Conservation (phyloP, 2,113 vertebrate species). For the Rhabdomys dilectus region DNA sequence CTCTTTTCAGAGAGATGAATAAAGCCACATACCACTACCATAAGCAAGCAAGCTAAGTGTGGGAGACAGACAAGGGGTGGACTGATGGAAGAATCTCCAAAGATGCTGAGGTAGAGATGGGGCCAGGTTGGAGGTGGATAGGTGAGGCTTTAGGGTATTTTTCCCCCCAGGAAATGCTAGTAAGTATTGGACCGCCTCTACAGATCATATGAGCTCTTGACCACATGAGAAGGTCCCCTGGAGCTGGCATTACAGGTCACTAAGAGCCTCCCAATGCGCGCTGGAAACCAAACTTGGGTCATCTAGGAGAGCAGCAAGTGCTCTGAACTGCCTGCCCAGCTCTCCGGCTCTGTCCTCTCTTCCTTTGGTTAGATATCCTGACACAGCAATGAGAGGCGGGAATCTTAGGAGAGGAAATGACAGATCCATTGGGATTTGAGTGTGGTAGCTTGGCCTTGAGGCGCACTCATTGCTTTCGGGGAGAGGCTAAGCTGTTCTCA, state of each 20-base stretch:
- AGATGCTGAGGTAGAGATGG: not conserved
- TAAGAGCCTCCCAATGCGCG: not conserved
- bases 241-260: not conserved
- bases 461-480: not conserved
- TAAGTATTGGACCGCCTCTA: not conserved
- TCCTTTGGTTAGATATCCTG: not conserved
- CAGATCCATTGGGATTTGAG: not conserved
- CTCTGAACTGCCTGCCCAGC: not conserved
- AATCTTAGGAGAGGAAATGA: not conserved
- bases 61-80: not conserved
- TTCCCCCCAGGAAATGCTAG: conserved; percentile 36
- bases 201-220: not conserved
- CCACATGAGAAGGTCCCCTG: too few species aligned
- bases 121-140: rapidly evolving
- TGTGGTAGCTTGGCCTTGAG: not conserved
- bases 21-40: not conserved
- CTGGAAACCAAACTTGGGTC: not conserved
- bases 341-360: too few species aligned
- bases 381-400: not conserved
- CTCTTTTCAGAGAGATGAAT: not conserved
- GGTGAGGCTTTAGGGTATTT: not conserved
- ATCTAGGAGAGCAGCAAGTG: too few species aligned
- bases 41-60: not conserved
- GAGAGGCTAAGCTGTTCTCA: not conserved
- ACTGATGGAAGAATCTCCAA: not conserved